These are phyloP conservation scores for Colletes latitarsis DNA, from an alignment of 1,140 invertebrate species.

Conservation along the genomic window DNA sequence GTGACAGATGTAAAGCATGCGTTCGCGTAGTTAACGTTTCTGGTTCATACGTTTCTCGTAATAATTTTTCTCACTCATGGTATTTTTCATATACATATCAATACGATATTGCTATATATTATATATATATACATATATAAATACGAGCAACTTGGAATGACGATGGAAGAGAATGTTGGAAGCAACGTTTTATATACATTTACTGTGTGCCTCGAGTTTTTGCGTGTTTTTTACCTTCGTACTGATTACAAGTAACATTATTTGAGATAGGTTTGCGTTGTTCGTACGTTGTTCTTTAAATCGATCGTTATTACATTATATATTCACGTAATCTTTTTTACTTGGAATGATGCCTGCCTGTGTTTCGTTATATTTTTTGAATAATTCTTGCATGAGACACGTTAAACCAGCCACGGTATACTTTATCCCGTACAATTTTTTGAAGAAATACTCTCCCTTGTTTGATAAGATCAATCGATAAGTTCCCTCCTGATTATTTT, in stretches of 20 bases:
- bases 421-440: slow-evolving; percentile 37
- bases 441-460: slow-evolving; percentile 13
- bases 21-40: slow-evolving; percentile 68
- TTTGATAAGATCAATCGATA: not conserved
- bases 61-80: slow-evolving; percentile 8
- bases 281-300: slow-evolving; percentile 56
- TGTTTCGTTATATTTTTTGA: slow-evolving; percentile 54
- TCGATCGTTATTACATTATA: slow-evolving; percentile 52
- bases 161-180: slow-evolving; percentile 66
- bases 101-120: not conserved
- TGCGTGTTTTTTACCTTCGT: slow-evolving; percentile 57
- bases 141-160: slow-evolving; percentile 67
- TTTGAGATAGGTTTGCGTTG: slow-evolving; percentile 62
- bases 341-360: slow-evolving; percentile 63
- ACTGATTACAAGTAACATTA: slow-evolving; percentile 46
- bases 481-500: not conserved
- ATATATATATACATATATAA: slow-evolving; percentile 20
- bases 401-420: slow-evolving; percentile 43
- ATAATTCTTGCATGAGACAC: slow-evolving; percentile 57
- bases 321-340: slow-evolving; percentile 54
- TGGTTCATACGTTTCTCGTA: slow-evolving; percentile 51
- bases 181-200: slow-evolving; percentile 47
- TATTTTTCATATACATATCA: not conserved
- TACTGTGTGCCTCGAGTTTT: slow-evolving; percentile 47
- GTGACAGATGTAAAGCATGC: slow-evolving; percentile 66